Percentiles rank a stretch among this genome's conserved stretches.
Evolutionary conservation across 2,888 invertebrate genomes (phyloP).

Genomic region (Yponomeuta plumbellus): DNA sequence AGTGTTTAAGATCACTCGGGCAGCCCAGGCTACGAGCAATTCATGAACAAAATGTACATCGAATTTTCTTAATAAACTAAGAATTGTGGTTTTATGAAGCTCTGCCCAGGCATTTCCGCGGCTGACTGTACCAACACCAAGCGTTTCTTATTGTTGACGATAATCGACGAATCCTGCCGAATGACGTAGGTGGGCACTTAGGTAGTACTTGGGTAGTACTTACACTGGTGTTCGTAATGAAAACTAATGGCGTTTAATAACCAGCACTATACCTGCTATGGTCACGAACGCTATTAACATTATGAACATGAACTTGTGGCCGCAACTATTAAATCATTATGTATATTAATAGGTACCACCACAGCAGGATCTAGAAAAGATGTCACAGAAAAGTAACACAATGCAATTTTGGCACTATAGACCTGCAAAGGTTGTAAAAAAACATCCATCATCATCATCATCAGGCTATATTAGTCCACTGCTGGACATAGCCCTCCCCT

Average conservation of each 20-base stretch:
- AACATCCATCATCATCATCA: too few species aligned
- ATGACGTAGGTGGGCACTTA: not conserved
- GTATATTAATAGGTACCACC: not conserved
- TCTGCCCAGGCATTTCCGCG: not conserved
- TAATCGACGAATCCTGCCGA: not conserved
- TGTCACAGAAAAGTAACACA: too few species aligned
- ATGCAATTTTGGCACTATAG: too few species aligned
- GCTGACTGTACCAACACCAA: not conserved
- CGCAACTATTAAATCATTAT: not conserved
- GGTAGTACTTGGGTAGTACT: not conserved
- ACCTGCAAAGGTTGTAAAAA: too few species aligned
- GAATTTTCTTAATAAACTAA: not conserved
- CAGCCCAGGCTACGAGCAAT: too few species aligned
- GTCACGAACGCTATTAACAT: not conserved
- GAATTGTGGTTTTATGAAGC: not conserved
- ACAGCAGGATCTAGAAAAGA: too few species aligned
- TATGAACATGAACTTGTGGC: not conserved
- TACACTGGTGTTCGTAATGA: not conserved
- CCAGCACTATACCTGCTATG: not conserved
- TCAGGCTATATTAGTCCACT: too few species aligned
- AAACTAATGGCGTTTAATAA: constrained; percentile 2
- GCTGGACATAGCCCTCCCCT: too few species aligned
- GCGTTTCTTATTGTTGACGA: not conserved
- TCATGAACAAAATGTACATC: not conserved
- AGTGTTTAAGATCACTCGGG: too few species aligned